Evolutionary conservation across 2,888 invertebrate species (phyloP), one percentile per base, ranked within the genome.

Genomic region (Zhuqinia jingwanae): DNA sequence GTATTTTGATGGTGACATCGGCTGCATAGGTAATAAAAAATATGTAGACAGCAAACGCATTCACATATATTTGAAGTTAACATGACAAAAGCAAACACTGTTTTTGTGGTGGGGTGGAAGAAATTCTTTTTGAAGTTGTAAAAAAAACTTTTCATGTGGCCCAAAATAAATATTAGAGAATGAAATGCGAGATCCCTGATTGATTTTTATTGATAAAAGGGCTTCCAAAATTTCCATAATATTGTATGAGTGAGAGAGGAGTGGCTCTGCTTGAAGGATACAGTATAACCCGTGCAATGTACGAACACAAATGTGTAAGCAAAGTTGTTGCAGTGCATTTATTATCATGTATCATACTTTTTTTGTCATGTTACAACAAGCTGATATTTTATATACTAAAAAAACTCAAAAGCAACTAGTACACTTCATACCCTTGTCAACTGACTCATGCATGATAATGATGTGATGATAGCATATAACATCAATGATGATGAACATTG

Each of bases 111-210:
- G 65, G 13, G 27, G 13, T 13, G 30, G 10, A 5, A 0, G 15
- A 30, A 13, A 60, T 60, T 25, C 60, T 60, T 30, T 65, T 65
- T 65, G 65, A 65, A 65, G 65, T 65, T 65, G 30, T 10, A 25
- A 30, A 60, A 25, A 60, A 60, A 27, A 27, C 13, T 36, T 65
- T 65, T 36, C 36, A 65, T 65, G 36, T 65, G 3, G 6, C 10
- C 65, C 36, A 65, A 65, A 65, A 65, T 65, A 30, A 65, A 36
- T 42, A n/a, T n/a, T n/a, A n/a, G n/a, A 65, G 65, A 65, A 65
- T 36, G 36, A 30, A 36, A 36, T 36, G 36, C 17, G 8, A 65
- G 63, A 3, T 13, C 13, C 10, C 65, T 65, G 65, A 65, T 65
- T 65, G 65, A 65, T 65, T 65, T 65, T 30, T 65, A 10, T 42